phyloP scores from a whole-genome alignment of 1,140 invertebrate species.

The Zaprionus lachaisei region DNA sequence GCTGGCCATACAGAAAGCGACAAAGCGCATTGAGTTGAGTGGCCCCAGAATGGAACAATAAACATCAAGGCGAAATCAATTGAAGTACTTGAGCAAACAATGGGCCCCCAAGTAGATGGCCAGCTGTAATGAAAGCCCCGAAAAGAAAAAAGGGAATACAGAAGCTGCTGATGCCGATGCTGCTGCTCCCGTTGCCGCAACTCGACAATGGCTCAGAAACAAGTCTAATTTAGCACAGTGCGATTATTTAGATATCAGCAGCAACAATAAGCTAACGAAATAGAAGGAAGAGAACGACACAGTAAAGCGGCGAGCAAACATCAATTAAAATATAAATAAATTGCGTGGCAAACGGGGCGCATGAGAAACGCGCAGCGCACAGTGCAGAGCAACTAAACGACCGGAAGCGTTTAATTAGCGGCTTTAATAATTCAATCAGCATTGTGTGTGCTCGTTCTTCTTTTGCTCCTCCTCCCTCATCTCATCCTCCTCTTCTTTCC shows the following conservation, averaged over 20 bases:
- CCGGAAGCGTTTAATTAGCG: constrained; percentile 80
- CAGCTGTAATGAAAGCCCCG: constrained; percentile 46
- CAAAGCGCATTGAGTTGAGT: constrained; percentile 69
- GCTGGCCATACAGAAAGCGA: constrained; percentile 67
- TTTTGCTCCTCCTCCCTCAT: background rate
- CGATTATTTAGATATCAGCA: constrained; percentile 70
- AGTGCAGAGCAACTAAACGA: constrained; percentile 62
- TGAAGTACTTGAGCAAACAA: constrained; percentile 81
- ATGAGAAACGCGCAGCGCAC: constrained; percentile 62
- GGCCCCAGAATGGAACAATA: constrained; percentile 45
- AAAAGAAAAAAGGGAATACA: constrained; percentile 38
- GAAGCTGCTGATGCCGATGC: constrained; percentile 28
- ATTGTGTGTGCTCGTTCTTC: constrained; percentile 33
- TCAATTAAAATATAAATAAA: constrained; percentile 80
- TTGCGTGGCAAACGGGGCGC: constrained; percentile 70
- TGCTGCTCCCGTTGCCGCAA: background rate
- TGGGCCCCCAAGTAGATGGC: constrained; percentile 24
- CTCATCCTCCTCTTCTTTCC: background rate
- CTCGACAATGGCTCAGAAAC: constrained; percentile 32
- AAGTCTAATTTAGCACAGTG: constrained; percentile 76
- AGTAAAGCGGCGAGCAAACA: constrained; percentile 36
- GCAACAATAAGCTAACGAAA: constrained; percentile 38
- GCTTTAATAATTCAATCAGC: constrained; percentile 80
- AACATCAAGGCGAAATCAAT: constrained; percentile 77
- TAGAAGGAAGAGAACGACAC: background rate